phyloP scores from a whole-genome alignment of 2,113 vertebrate species.

The Aspiorhynchus laticeps region DNA sequence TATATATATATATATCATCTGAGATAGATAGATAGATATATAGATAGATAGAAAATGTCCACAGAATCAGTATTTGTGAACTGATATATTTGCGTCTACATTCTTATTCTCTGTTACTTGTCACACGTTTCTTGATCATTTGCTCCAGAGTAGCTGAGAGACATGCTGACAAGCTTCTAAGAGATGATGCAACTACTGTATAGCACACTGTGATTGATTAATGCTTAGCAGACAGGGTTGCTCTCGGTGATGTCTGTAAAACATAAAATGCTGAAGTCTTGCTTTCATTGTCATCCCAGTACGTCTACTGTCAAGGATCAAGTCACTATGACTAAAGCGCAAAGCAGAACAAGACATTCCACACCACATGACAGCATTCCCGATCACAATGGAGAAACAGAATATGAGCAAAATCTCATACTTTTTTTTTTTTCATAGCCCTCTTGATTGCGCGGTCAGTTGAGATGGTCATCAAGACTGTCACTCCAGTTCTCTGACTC shows the following conservation, averaged over 20 bases:
- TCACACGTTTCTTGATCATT: slow-evolving; percentile 7
- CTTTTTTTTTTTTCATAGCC: background rate
- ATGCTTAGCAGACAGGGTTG: slow-evolving; percentile 3
- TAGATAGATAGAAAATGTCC: background rate
- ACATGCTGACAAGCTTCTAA: slow-evolving; percentile 32
- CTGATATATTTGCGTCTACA: background rate
- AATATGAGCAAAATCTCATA: background rate
- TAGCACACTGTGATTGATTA: background rate
- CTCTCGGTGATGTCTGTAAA: slow-evolving; percentile 6
- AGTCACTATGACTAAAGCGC: background rate
- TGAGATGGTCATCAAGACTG: slow-evolving; percentile 46
- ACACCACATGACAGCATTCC: background rate
- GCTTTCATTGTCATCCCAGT: slow-evolving; percentile 23
- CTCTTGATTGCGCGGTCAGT: slow-evolving; percentile 31
- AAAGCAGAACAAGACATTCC: background rate
- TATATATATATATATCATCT: no score
- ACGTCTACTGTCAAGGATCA: slow-evolving; percentile 17
- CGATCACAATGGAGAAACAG: background rate
- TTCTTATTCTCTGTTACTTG: background rate
- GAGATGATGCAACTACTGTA: slow-evolving; percentile 16
- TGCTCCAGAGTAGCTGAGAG: background rate
- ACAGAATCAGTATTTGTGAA: background rate
- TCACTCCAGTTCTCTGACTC: slow-evolving; percentile 37
- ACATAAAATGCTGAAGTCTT: slow-evolving; percentile 15
- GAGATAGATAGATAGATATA: background rate